Percentiles rank a stretch among this genome's conserved stretches.
These are phyloP conservation scores for Calidris pygmaea DNA, from an alignment of 2,113 vertebrate species.

Conservation along the genomic window DNA sequence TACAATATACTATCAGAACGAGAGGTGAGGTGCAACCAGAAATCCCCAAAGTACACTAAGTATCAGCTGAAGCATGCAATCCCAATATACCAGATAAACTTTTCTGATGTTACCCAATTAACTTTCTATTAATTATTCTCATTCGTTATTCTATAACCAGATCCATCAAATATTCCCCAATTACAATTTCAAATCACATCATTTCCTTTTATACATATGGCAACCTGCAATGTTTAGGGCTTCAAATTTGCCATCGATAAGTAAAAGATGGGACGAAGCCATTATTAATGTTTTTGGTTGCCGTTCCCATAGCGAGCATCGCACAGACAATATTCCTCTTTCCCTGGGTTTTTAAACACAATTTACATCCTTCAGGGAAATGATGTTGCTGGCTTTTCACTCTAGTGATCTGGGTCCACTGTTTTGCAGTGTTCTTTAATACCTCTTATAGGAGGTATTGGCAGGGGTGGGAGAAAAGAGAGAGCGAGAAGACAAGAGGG, in stretches of 20 bases:
- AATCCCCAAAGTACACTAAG: slow-evolving; percentile 70
- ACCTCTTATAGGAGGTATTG: background rate
- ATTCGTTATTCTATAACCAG: slow-evolving; percentile 67
- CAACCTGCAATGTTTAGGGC: background rate
- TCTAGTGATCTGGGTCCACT: background rate
- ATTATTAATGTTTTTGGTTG: background rate
- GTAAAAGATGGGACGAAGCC: background rate
- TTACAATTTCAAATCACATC: slow-evolving; percentile 59
- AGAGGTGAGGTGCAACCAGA: slow-evolving; percentile 67
- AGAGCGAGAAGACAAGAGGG: background rate
- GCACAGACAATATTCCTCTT: background rate
- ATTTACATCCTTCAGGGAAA: background rate
- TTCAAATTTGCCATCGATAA: background rate
- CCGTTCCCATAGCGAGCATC: background rate
- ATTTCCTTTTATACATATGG: slow-evolving; percentile 43
- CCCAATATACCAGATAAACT: slow-evolving; percentile 71
- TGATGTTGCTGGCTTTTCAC: background rate
- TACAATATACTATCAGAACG: slow-evolving; percentile 71
- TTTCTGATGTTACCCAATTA: slow-evolving; percentile 74
- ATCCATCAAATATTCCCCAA: slow-evolving; percentile 39
- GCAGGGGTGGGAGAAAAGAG: no score
- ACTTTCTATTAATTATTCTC: slow-evolving; percentile 75
- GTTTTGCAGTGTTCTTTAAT: background rate
- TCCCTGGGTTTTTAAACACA: background rate
- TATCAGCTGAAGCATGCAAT: slow-evolving; percentile 72